Conservation (phyloP, 2,113 vertebrate species). For the Antigone vipio region DNA sequence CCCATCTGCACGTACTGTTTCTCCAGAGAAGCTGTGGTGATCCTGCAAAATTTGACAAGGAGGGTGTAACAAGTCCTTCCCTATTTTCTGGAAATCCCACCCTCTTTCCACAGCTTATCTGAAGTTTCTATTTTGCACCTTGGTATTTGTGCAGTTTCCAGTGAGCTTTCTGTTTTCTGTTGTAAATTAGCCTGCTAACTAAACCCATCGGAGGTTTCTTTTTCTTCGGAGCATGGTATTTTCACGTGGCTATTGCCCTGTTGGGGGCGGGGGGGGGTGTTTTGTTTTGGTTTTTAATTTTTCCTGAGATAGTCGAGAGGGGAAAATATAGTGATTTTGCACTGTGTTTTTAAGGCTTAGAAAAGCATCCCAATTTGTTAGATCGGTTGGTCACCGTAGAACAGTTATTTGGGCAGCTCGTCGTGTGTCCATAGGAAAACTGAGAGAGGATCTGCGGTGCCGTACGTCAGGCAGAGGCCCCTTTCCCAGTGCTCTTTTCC, state of each 20-base stretch:
- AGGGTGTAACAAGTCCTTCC: conserved; percentile 70
- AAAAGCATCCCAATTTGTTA: not conserved
- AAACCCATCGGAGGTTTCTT: not conserved
- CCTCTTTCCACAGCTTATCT: conserved; percentile 42
- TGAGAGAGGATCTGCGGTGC: not conserved
- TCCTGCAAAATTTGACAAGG: conserved; percentile 72
- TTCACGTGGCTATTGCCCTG: not conserved
- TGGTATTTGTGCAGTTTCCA: conserved; percentile 2
- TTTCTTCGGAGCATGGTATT: not conserved
- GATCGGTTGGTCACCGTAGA: not conserved
- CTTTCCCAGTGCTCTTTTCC: rapidly evolving
- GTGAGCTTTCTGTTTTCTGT: not conserved
- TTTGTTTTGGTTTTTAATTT: not conserved
- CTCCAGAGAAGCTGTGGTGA: conserved; percentile 61
- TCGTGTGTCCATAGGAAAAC: rapidly evolving
- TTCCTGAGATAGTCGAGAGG: not conserved
- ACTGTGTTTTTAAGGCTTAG: not conserved
- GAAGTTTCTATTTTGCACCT: conserved; percentile 63
- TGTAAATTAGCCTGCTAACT: not conserved
- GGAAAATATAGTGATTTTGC: not conserved
- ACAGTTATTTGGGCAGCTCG: not conserved
- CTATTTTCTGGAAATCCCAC: conserved; percentile 79
- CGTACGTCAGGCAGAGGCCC: not conserved
- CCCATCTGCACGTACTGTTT: not conserved
- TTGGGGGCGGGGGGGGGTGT: no score